Evolutionary conservation across 2,888 invertebrate genomes (phyloP).

Genomic region (Criorhina ranunculi): DNA sequence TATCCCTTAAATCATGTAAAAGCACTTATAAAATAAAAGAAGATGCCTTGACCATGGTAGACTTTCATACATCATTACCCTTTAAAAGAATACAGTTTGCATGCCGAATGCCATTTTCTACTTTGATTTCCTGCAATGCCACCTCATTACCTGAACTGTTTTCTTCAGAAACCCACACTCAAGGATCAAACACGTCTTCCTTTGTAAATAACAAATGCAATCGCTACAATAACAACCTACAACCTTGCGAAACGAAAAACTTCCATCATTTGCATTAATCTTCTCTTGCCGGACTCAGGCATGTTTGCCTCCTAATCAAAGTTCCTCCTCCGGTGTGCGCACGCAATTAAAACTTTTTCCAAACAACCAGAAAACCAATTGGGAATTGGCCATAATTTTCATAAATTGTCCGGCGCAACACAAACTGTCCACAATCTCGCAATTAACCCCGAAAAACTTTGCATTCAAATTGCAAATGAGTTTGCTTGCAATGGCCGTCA

Average conservation of each 20-base stretch:
- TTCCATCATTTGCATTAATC: conserved; percentile 64
- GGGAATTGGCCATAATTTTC: conserved; percentile 75
- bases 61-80: too few relatives aligned
- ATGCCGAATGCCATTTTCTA: too few relatives aligned
- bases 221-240: background rate
- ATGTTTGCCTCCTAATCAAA: conserved; percentile 59
- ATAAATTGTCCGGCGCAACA: conserved; percentile 71
- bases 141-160: background rate
- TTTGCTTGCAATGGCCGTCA: conserved; percentile 72
- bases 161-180: background rate
- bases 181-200: background rate
- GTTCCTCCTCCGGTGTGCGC: conserved; percentile 52
- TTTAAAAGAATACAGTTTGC: too few relatives aligned
- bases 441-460: conserved; percentile 77
- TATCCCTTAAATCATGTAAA: too few relatives aligned
- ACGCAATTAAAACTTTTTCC: conserved; percentile 75
- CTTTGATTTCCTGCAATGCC: too few relatives aligned
- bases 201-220: background rate
- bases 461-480: conserved; percentile 77
- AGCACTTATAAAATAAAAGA: too few relatives aligned
- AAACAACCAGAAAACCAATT: conserved; percentile 72
- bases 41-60: too few relatives aligned
- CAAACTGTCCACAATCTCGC: conserved; percentile 74
- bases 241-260: conserved; percentile 21
- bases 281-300: conserved; percentile 12